Evolutionary conservation across 2,797 vertebrate species (phyloP).

Genomic region (Xenops minutus): DNA sequence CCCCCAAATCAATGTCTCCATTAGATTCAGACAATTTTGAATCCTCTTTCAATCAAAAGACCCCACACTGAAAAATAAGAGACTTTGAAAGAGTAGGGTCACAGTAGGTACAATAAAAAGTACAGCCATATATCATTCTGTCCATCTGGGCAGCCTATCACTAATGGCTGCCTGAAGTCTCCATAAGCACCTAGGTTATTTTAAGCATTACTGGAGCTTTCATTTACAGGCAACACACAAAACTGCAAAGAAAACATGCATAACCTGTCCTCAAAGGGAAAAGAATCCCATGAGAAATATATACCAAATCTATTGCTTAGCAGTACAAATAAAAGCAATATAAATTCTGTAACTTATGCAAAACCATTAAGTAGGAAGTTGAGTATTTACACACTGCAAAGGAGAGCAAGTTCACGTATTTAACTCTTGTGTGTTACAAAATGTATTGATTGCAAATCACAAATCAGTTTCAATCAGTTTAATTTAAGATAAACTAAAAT

Average conservation of each 20-base stretch:
- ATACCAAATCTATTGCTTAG: neutral
- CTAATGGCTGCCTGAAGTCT: neutral
- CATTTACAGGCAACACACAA: neutral
- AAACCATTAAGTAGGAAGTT: neutral
- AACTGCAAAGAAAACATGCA: neutral
- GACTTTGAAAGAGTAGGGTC: neutral
- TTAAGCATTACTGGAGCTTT: neutral
- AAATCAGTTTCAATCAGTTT: neutral
- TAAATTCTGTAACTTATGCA: neutral
- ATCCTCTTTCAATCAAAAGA: neutral
- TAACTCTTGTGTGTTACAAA: neutral
- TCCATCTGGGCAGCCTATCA: neutral
- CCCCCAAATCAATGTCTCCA: neutral
- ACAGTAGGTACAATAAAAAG: neutral
- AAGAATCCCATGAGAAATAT: neutral
- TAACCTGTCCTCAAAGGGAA: neutral
- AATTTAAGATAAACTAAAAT: neutral
- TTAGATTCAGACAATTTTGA: neutral
- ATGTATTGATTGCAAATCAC: neutral
- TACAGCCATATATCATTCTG: neutral
- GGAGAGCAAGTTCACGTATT: neutral
- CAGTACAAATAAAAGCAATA: neutral
- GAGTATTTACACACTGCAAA: neutral
- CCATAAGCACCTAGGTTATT: neutral
- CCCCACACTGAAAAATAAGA: neutral